Base-by-base conservation (phyloP, 2,888 invertebrate species). In the Eupithecia pulchellata region DNA sequence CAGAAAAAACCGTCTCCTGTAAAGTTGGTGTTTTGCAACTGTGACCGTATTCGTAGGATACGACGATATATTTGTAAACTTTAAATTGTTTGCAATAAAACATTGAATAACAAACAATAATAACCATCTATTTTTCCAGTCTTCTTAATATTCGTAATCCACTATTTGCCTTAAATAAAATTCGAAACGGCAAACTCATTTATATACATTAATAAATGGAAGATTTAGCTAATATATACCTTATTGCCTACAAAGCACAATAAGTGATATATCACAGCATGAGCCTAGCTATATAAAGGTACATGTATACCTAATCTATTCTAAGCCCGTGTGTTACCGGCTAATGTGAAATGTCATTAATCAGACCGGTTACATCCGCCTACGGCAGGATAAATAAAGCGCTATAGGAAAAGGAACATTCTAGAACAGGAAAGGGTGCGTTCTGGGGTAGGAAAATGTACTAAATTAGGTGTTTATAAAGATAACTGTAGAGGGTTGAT, bases 311-410 rank as follows among this genome's bases (percentile, higher is more conserved):
- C 13, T 61, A 36, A 20, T 32, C 64, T 42, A 58, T 60, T 69
- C 52, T 36, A n/a, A 67, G 13, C 32, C 58, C 1, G 27, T 69
- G 60, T 68, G 74, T 72, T 73, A 64, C 67, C 39, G 66, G 64
- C 69, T 76, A 74, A 76, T 76, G 74, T 69, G 69, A 29, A 55
- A 36, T 58, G 75, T 32, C 73, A 76, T 76, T 71, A 75, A 76
- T 76, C 76, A 73, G 76, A 25, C 29, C 29, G 27, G 29, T 2
- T 2, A 57, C 57, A 29, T 57, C 57, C 29, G 52, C 57, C 14
- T 29, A 5, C 57, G 29, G 2, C 8, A 17, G 57, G 57, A 29
- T 57, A 57, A 57, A 57, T 57, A 57, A 17, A 27, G 57, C 57
- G 17, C 29, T 17, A 29, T 27, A 14, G 27, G 57, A 27, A 29